These are phyloP conservation scores for Pomacea canaliculata DNA, from an alignment of 2,888 invertebrate species.

Conservation along the genomic window DNA sequence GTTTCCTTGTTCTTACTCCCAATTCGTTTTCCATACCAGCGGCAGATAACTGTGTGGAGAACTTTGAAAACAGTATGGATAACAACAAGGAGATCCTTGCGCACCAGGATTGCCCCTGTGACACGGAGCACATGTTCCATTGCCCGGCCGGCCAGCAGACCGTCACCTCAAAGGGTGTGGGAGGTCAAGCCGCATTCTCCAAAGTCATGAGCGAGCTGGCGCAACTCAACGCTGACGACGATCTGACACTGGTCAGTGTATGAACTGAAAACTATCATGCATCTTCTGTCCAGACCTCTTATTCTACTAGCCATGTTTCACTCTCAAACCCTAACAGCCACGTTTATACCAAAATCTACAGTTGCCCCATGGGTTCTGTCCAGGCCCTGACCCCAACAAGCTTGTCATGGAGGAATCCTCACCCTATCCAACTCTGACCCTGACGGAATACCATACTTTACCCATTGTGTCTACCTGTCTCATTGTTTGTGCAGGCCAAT, in stretches of 20 bases:
- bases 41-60: constrained; percentile 84
- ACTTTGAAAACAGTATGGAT: constrained; percentile 94
- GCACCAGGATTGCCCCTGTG: constrained; percentile 90
- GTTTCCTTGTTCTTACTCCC: no score
- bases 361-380: no score
- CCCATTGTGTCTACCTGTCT: not conserved
- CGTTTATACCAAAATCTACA: no score
- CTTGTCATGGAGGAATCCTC: no score
- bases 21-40: constrained; percentile 71
- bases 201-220: constrained; percentile 41
- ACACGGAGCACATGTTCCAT: constrained; percentile 93
- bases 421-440: no score
- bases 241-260: constrained; percentile 24
- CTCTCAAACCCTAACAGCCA: no score
- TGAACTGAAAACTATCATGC: not conserved
- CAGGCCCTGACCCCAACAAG: no score
- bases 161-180: constrained; percentile 49
- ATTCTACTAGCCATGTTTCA: no score
- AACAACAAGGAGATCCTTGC: constrained; percentile 94
- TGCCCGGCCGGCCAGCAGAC: constrained; percentile 77
- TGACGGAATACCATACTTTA: no score
- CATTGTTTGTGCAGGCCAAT: constrained; percentile 38
- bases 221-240: constrained; percentile 31
- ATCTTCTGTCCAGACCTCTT: no score
- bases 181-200: constrained; percentile 35